phyloP scores from a whole-genome alignment of 2,797 vertebrate species.

The Threskiornis aethiopicus region DNA sequence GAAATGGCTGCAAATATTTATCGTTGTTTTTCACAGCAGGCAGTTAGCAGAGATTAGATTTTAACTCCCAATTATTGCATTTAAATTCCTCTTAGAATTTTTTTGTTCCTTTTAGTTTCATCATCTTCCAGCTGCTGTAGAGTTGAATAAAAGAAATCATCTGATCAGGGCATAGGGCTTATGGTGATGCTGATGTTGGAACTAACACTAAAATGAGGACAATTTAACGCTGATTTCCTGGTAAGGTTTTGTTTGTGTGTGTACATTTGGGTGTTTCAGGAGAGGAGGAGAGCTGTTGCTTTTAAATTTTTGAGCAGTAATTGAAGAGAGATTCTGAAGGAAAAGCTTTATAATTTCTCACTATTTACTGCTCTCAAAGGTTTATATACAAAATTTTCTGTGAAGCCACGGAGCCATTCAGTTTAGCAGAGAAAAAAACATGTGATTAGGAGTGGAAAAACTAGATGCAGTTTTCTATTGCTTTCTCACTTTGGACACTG shows the following conservation, averaged over 20 bases:
- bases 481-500: neutral
- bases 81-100: conserved; percentile 23
- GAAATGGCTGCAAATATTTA: neutral
- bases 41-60: conserved; percentile 10
- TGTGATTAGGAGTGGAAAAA: neutral
- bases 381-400: neutral
- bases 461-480: neutral
- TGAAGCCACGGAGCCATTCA: neutral
- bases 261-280: neutral
- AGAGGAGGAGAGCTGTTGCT: neutral
- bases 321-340: neutral
- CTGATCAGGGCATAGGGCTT: neutral
- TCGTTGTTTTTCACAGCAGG: neutral
- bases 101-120: neutral
- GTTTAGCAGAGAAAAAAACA: neutral
- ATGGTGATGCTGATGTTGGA: neutral
- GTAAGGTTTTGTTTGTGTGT: neutral
- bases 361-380: neutral
- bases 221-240: neutral
- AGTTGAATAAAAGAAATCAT: conserved; percentile 14
- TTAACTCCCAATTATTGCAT: neutral
- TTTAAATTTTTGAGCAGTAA: neutral
- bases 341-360: neutral
- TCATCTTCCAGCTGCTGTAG: neutral
- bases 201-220: neutral